Evolutionary conservation across 2,113 vertebrate genomes (phyloP).

Genomic region (Parus major): DNA sequence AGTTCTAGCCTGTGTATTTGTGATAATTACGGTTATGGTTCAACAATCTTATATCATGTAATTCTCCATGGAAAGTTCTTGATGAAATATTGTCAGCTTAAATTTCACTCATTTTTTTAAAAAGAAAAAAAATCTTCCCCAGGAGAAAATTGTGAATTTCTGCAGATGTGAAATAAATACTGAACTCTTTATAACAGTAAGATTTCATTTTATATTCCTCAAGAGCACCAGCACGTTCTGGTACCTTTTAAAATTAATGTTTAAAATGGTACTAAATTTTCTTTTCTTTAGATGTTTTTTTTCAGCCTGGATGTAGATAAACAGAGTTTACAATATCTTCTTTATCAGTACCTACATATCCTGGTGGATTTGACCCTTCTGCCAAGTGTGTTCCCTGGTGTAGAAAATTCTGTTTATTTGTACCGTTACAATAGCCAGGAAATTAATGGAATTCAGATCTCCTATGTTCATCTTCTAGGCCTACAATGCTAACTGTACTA

Average conservation of each 20-base stretch:
- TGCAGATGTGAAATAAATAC: background rate
- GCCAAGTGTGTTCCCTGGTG: background rate
- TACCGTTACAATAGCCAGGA: conserved; percentile 7
- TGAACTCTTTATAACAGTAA: background rate
- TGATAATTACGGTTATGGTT: background rate
- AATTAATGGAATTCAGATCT: conserved; percentile 21
- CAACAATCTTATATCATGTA: background rate
- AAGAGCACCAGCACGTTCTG: background rate
- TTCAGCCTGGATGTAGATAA: background rate
- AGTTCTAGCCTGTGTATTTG: background rate
- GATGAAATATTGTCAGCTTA: background rate
- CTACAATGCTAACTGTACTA: background rate
- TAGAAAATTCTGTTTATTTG: background rate
- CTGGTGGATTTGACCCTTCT: background rate
- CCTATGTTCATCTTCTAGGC: background rate
- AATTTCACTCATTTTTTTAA: background rate
- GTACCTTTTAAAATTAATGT: background rate
- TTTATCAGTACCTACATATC: background rate
- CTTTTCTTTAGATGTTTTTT: background rate
- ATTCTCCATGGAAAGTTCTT: background rate
- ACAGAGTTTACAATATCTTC: background rate
- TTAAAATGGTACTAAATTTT: background rate
- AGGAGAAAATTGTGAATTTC: background rate
- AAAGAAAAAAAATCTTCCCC: background rate
- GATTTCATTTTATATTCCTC: background rate